Percentiles rank a stretch among this genome's conserved stretches.
These are phyloP conservation scores for Cheilosia impressa DNA, from an alignment of 2,888 invertebrate species.

Conservation along the genomic window DNA sequence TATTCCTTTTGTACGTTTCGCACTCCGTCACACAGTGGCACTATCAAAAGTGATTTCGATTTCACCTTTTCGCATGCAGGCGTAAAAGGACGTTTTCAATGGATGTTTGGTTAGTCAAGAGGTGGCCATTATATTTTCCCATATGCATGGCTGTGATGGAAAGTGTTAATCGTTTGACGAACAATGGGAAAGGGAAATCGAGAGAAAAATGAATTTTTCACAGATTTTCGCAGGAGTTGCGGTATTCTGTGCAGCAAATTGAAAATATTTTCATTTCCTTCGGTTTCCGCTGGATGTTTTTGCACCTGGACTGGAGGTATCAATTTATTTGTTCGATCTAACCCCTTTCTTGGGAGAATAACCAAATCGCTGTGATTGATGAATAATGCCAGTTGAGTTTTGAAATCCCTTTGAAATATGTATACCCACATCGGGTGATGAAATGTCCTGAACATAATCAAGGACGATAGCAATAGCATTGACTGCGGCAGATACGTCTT, in stretches of 20 bases:
- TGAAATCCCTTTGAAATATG: not conserved
- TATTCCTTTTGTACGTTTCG: constrained; percentile 44
- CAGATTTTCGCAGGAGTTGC: constrained; percentile 42
- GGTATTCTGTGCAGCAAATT: constrained; percentile 47
- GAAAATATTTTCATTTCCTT: constrained; percentile 48
- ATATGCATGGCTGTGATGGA: constrained; percentile 29
- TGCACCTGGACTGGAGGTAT: constrained; percentile 63
- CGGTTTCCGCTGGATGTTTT: constrained; percentile 38
- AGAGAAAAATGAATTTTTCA: constrained; percentile 42
- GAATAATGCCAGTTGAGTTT: constrained; percentile 3
- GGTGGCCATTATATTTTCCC: constrained; percentile 21
- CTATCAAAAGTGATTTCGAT: constrained; percentile 59
- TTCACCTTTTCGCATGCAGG: constrained; percentile 18
- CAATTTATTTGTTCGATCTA: constrained; percentile 42
- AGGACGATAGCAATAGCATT: no score
- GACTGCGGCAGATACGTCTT: no score
- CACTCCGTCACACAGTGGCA: constrained; percentile 43
- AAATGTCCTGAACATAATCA: not conserved
- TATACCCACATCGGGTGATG: no score
- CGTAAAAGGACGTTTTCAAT: not conserved
- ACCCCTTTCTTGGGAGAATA: constrained; percentile 47
- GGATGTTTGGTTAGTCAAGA: constrained; percentile 46
- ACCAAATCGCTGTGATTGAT: constrained; percentile 49
- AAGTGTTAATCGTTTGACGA: constrained; percentile 60
- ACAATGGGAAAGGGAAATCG: constrained; percentile 26